Evolutionary conservation across 2,797 vertebrate species (phyloP), one percentile per base, ranked within the genome.

Genomic region (Pangasius macronema): DNA sequence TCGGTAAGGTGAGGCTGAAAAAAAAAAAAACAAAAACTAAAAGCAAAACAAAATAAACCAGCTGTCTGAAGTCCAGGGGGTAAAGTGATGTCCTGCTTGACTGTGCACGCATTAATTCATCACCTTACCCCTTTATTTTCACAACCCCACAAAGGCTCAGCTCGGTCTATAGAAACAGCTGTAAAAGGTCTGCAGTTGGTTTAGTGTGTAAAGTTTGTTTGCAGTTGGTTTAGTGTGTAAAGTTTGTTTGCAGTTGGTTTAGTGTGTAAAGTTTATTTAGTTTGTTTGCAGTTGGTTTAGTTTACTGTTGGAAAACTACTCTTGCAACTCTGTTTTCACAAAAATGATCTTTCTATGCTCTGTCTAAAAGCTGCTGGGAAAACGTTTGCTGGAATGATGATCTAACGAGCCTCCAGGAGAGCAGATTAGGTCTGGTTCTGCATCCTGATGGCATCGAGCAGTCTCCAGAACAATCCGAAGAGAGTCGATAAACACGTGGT

Each of bases 401-500:
- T 70, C 18, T 18, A 36, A 18, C 13, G 13, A 2, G 8, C 10
- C 20, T 42, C 20, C 9, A 8, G 24, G 49, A 49, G 20, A 7
- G 18, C 1, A 18, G 13, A 16, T 46, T 14, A 3, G 22, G 5
- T n/a, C 51, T 49, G 46, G 27, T 51, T 46, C 9, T 14, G 27
- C 30, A 14, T 51, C 13, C 27, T 51, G 27, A 51, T 51, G 73
- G 27, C 30, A 76, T 30, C 5, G 7, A 18, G 27, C 30, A 77
- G 46, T 51, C 27, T 76, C 5, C 18, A 18, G 36, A 67, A n/a
- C 42, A 16, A 88, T 63, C 82, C 27, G 68, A 49, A 80, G 46
- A 81, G 70, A 85, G 79, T n/a, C 68, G 22, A 80, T 79, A 72
- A 86, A 87, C 90, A 90, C 90, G 88, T 90, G 90, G 72, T 75